Base-by-base conservation (phyloP, 2,888 invertebrate species). In the Acanthosepion pharaonis region DNA sequence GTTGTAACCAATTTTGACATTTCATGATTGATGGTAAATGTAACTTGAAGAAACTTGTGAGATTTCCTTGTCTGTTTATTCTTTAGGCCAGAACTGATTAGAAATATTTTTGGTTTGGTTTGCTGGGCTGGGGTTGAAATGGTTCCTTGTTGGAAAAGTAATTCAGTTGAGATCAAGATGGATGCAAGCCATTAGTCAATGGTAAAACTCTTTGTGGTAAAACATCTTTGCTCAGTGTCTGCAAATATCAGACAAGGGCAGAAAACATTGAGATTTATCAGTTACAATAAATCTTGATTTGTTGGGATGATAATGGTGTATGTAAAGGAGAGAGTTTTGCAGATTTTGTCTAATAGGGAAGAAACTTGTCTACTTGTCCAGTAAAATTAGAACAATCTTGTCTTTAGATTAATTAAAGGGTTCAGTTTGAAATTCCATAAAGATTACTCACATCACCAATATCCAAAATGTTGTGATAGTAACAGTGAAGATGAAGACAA, bases 241-340 rank as follows among this genome's bases (percentile, higher is more conserved):
- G 33, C 78, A 78, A 78, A 78, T 78, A 78, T n/a, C 78, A 33
- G 78, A n/a, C n/a, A 33, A 78, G 5, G 15, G 33, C n/a, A 78
- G 78, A 78, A 78, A 78, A 78, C 33, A 78, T 78, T 78, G 78
- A 78, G 78, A 78, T 78, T 78, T 78, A 78, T 78, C 78, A 78
- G 78, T 78, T 78, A n/a, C 78, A 78, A 78, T 78, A 78, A 78
- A 78, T 78, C 78, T 78, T 78, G 78, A 18, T 78, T 78, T 78
- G 78, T 33, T 78, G 11, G 33, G 15, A 78, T 78, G 78, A 15
- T 78, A n/a, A 78, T 78, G n/a, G 33, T 78, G 78, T 78, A 11
- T 15, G 78, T 15, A 15, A 42, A n/a, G 78, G 78, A 78, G 33
- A n/a, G n/a, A 0, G n/a, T 18, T n/a, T 15, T 78, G 78, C n/a